Conservation (phyloP, 2,888 invertebrate genomes). For the Tetanocera ferruginea region DNA sequence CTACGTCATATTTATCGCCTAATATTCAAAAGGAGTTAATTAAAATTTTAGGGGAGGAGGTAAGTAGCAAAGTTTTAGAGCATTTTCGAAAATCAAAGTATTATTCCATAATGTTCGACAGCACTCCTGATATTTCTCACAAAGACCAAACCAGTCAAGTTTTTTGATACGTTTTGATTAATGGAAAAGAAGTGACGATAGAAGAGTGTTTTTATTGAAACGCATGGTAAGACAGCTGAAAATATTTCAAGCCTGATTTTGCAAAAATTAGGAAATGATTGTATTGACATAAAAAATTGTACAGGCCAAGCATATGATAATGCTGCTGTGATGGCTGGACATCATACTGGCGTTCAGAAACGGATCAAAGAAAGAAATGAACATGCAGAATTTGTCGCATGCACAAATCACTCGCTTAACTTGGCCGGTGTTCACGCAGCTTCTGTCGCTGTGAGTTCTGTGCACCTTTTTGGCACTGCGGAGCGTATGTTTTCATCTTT, state of each 20-base stretch:
- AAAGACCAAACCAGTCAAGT: too few species aligned
- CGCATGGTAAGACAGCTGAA: too few species aligned
- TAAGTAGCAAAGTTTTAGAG: too few species aligned
- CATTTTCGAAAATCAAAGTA: too few species aligned
- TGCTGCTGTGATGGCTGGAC: slow-evolving; percentile 1
- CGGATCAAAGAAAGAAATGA: neutral
- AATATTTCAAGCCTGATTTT: neutral
- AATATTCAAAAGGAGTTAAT: too few species aligned
- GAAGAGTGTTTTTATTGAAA: too few species aligned
- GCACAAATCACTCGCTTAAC: neutral
- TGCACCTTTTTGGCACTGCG: neutral
- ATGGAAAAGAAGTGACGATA: too few species aligned
- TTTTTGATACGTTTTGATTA: too few species aligned
- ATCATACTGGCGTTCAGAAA: slow-evolving; percentile 8
- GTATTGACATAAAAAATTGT: slow-evolving; percentile 21
- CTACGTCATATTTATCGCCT: too few species aligned
- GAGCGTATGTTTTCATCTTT: slow-evolving; percentile 13
- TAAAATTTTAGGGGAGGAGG: too few species aligned
- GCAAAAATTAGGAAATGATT: neutral
- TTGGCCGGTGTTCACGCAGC: neutral
- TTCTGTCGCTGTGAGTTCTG: neutral
- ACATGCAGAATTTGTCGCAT: neutral
- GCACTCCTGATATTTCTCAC: too few species aligned
- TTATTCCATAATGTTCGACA: too few species aligned
- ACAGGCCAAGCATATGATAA: slow-evolving; percentile 19